Evolutionary conservation across 1,140 invertebrate genomes (phyloP).

Genomic region (Caenorhabditis briggsae): DNA sequence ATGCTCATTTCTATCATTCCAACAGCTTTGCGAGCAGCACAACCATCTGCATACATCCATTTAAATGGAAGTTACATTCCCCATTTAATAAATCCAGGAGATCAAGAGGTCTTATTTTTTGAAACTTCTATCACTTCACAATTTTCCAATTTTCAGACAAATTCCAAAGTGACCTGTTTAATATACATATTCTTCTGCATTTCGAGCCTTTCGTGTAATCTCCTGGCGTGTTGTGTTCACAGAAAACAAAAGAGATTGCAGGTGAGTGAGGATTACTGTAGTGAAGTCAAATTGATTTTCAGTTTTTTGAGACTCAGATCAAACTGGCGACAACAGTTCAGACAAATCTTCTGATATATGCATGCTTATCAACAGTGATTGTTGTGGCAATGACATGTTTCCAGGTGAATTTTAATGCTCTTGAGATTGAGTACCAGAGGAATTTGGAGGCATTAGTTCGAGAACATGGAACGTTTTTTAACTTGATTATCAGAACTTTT

Average conservation of each 20-base stretch:
- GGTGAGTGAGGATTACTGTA: not conserved
- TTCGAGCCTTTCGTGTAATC: constrained; percentile 9
- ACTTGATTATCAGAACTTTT: too few relatives aligned
- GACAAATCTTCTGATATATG: constrained; percentile 26
- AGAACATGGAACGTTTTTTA: too few relatives aligned
- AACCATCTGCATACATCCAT: constrained; percentile 21
- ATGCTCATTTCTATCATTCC: constrained; percentile 13
- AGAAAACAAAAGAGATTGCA: constrained; percentile 27
- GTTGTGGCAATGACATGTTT: constrained; percentile 31
- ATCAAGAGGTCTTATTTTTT: constrained; percentile 3
- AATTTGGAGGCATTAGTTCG: too few relatives aligned
- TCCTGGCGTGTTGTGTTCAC: constrained; percentile 13
- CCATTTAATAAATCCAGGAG: not conserved
- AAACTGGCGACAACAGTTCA: constrained; percentile 28
- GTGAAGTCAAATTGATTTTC: not conserved
- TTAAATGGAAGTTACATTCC: constrained; percentile 40
- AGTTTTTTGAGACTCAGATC: constrained; percentile 23
- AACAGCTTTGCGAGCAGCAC: constrained; percentile 26
- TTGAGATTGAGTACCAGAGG: too few relatives aligned
- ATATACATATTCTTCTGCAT: constrained; percentile 25
- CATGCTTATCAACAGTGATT: constrained; percentile 27
- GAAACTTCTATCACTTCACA: not conserved
- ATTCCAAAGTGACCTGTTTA: constrained; percentile 15
- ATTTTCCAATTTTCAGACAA: constrained; percentile 20
- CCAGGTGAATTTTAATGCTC: not conserved